Conservation (phyloP, 1,140 invertebrate species). For the Anastrepha ludens region DNA sequence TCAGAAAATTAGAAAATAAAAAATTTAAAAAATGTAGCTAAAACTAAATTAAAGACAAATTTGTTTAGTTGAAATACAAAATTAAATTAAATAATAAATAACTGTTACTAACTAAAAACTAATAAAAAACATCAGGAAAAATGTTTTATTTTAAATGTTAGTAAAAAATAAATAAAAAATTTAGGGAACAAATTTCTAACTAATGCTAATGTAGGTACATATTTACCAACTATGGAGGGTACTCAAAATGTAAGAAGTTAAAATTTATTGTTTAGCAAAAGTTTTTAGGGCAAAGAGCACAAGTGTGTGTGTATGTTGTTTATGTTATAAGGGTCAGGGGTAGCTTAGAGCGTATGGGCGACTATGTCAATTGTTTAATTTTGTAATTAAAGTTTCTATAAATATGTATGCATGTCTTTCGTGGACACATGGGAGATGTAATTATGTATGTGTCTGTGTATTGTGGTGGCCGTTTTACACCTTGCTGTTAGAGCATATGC, state of each 20-base stretch:
- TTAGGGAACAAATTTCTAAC: neutral
- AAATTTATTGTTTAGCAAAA: neutral
- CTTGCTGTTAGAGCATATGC: too few relatives aligned
- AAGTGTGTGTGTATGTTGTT: neutral
- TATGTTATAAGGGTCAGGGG: neutral
- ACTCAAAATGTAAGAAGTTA: neutral
- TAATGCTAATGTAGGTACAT: too few relatives aligned
- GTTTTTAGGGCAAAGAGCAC: neutral
- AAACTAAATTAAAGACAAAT: neutral
- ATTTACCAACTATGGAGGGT: neutral
- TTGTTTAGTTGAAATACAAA: too few relatives aligned
- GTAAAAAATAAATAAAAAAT: neutral
- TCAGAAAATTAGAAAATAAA: too few relatives aligned
- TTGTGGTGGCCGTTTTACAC: neutral
- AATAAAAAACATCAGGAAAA: too few relatives aligned
- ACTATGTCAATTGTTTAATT: too few relatives aligned
- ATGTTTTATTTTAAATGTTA: neutral
- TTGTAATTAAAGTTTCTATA: neutral
- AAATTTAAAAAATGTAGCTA: neutral
- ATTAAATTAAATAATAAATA: too few relatives aligned
- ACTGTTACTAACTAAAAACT: too few relatives aligned
- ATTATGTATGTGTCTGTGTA: neutral
- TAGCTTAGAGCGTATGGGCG: too few relatives aligned
- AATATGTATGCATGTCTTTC: conserved; percentile 21
- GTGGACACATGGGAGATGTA: neutral